Evolutionary conservation across 2,113 vertebrate genomes (phyloP), one percentile per base, ranked within the genome.

Genomic region (Sapayoa aenigma): DNA sequence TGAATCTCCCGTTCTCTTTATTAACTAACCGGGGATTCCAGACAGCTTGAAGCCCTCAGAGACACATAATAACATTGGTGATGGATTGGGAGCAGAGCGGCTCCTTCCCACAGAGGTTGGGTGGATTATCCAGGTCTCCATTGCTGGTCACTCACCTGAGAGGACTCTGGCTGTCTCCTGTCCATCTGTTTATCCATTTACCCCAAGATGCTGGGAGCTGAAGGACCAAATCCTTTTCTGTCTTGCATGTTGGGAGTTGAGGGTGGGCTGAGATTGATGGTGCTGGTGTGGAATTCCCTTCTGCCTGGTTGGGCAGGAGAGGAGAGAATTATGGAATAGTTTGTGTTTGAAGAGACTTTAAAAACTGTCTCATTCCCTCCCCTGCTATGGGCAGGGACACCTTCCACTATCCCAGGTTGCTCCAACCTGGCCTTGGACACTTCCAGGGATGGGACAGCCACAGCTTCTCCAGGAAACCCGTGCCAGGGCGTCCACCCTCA

Each of bases 1-100:
- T 96, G 97, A 97, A 90, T 96, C 96, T 96, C 96, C 95, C 55
- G 41, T 95, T 97, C 97, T 97, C 97, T 96, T 97, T 97, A 97
- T 98, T 97, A 98, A 97, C 96, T 97, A 95, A 95, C 95, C 72
- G 94, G 96, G 96, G 96, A 97, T 92, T 96, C 94, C 59, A 80
- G 95, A 94, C 28, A 28, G 94, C 92, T 96, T 55, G 93, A 94
- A 97, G 94, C 94, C 96, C 56, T 83, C 42, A 35, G 95, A 97
- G 97, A 95, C 80, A 89, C 13, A 37, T 90, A 96, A 93, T 87
- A 96, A 93, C 91, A 90, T 91, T 90, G 84, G 87, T 16, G 49
- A 58, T 65, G 96, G 87, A 93, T 94, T 93, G 96, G 94, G 97
- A 96, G 95, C 95, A 93, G 79, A 89, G 89, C 55, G 46, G 74